Evolutionary conservation across 2,888 invertebrate species (phyloP).

Genomic region (Allacma fusca): DNA sequence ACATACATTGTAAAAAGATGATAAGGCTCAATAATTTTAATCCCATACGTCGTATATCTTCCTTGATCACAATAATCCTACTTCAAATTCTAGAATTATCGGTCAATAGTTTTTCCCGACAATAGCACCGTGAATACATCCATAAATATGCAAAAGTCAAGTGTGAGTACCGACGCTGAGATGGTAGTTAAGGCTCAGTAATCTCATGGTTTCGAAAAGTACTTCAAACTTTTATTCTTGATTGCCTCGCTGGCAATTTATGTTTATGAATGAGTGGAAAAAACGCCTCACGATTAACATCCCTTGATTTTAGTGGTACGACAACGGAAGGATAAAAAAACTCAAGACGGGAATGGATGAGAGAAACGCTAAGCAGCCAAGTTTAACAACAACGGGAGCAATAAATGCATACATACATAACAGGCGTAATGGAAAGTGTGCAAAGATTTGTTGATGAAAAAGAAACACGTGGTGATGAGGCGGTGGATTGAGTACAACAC

Average conservation of each 20-base stretch:
- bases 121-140: too few relatives aligned
- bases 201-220: background rate
- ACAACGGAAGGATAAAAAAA: background rate
- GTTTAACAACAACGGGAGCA: background rate
- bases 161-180: background rate
- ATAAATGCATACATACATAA: background rate
- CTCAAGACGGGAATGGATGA: constrained; percentile 18
- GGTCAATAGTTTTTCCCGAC: background rate
- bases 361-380: background rate
- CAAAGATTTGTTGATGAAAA: background rate
- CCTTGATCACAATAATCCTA: constrained; percentile 11
- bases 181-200: background rate
- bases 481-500: constrained; percentile 40
- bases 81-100: constrained; percentile 1
- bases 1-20: background rate
- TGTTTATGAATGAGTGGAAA: background rate
- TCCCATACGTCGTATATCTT: background rate
- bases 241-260: background rate
- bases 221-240: constrained; percentile 9
- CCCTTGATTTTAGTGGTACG: constrained; percentile 1
- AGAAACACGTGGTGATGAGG: constrained; percentile 30
- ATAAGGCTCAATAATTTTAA: constrained; percentile 21
- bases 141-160: background rate
- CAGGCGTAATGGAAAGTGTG: background rate
- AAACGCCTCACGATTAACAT: background rate